Evolutionary conservation across 2,888 invertebrate species (phyloP), one percentile per base, ranked within the genome.

Genomic region (Chymomyza amoena): DNA sequence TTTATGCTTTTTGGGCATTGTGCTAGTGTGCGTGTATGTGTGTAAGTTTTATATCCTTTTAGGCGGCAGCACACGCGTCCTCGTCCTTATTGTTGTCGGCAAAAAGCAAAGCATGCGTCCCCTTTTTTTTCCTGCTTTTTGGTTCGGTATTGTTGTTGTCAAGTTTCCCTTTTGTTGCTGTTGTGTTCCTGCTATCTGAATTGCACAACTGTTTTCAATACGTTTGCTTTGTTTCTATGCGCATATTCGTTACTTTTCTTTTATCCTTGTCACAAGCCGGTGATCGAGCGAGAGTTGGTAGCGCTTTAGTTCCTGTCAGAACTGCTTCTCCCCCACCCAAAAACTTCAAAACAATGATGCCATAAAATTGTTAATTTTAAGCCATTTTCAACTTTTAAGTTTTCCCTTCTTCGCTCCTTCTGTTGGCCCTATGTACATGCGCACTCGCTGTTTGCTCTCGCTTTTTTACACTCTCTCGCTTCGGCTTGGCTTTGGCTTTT

Each of bases 51-150:
- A 80, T 81, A 81, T 80, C 79, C 81, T 81, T 80, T 80, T 25
- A 45, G 13, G 65, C 57, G 66, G 81, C 74, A 76, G 32, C 78
- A 80, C 81, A 76, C 80, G 57, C 57, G 20, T 18, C 57, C 76
- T 78, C 78, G 73, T 75, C 28, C 36, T 15, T 13, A 18, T n/a
- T 54, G 56, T n/a, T 39, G 67, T 70, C 65, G 69, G 65, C 72
- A 75, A 84, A 88, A 85, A 88, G 84, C 84, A 85, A 86, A 85
- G 88, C 84, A 87, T 78, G 84, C 84, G 87, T 85, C 84, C 84
- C 84, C 81, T 88, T 87, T 84, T 69, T 69, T 72, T 80, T 83
- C 85, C 80, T 75, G 70, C 72, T 25, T 77, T 78, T 82, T 57
- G 57, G 15, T 18, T 54, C 15, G 54, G 18, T 16, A 2, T 52